Evolutionary conservation across 2,797 vertebrate species (phyloP).

Genomic region (Botia kubotai): DNA sequence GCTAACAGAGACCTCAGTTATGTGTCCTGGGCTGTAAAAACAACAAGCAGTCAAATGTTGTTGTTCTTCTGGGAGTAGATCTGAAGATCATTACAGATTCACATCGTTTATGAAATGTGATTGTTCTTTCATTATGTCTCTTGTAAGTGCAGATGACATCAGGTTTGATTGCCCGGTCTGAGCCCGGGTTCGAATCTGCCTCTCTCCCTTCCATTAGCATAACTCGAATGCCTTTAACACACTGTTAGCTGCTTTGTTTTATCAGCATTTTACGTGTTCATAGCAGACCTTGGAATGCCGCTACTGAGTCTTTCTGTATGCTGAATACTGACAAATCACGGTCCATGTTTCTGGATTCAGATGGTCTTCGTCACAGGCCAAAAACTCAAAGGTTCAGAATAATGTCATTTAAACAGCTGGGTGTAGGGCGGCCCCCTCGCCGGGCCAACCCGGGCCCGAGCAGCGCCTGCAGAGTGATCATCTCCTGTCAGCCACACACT

Average conservation of each 20-base stretch:
- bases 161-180: background rate
- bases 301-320: background rate
- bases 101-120: background rate
- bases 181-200: background rate
- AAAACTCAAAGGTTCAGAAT: slow-evolving; percentile 14
- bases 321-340: slow-evolving; percentile 10
- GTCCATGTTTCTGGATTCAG: background rate
- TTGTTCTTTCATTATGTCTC: background rate
- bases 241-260: slow-evolving; percentile 43
- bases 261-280: slow-evolving; percentile 27
- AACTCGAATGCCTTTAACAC: background rate
- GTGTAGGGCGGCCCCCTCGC: slow-evolving; percentile 23
- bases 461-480: slow-evolving; percentile 25
- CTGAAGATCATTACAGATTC: background rate
- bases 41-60: background rate
- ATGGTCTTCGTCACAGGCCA: slow-evolving; percentile 2
- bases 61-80: background rate
- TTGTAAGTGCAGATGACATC: background rate
- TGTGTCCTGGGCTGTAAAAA: slow-evolving; percentile 11
- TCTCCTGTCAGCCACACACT: slow-evolving; percentile 19
- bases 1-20: slow-evolving; percentile 24
- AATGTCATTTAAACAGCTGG: slow-evolving; percentile 50
- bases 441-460: slow-evolving; percentile 23
- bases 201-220: background rate
- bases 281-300: background rate